Conservation (phyloP, 2,113 vertebrate species). For the Phaethon lepturus region DNA sequence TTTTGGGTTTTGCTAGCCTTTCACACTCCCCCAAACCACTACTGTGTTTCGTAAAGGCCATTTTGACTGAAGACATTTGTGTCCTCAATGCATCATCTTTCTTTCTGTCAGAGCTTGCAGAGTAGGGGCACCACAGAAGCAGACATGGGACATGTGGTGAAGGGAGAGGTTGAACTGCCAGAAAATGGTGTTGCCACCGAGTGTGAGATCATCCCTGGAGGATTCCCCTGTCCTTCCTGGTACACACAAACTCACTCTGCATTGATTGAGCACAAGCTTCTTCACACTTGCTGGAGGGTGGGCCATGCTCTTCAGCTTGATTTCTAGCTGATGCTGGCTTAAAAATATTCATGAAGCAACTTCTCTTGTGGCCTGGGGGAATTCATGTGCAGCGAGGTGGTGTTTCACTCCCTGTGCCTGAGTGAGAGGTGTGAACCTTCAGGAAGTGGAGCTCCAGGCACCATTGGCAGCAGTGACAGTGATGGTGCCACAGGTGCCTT, state of each 20-base stretch:
- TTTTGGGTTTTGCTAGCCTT: neutral
- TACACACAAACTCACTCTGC: neutral
- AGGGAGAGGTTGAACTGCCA: neutral
- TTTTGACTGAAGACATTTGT: neutral
- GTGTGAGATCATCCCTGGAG: neutral
- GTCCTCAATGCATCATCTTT: neutral
- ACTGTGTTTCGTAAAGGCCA: neutral
- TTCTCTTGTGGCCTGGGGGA: neutral
- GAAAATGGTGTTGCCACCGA: neutral
- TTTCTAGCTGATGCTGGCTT: neutral
- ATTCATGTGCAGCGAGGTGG: neutral
- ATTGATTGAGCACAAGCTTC: neutral
- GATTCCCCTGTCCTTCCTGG: neutral
- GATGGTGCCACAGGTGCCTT: neutral
- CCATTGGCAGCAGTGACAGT: neutral
- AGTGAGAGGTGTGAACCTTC: neutral
- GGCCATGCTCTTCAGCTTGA: fast-evolving
- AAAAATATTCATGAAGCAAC: neutral
- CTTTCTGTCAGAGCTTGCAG: neutral
- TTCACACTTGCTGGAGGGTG: neutral
- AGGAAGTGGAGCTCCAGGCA: neutral
- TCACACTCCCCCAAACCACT: neutral
- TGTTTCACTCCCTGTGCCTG: neutral
- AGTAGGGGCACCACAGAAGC: neutral
- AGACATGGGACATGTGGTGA: neutral